A percentile compares a stretch with the other conserved stretches of the same genome.
These are phyloP conservation scores for Oreonectes daqikongensis DNA, from an alignment of 2,797 vertebrate species.

Conservation along the genomic window DNA sequence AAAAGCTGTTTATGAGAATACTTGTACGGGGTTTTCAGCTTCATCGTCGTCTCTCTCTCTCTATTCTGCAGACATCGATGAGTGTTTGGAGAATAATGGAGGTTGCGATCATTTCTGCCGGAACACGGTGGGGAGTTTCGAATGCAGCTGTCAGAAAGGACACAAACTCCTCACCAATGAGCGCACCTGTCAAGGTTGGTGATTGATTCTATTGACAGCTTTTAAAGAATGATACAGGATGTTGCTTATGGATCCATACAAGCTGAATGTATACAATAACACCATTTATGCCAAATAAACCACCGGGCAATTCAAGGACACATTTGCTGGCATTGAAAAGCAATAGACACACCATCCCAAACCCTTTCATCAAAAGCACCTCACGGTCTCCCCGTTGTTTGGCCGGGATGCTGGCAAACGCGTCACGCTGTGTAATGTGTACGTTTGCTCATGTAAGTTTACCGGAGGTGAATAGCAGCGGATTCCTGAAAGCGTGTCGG, in stretches of 20 bases:
- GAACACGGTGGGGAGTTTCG: constrained; percentile 96
- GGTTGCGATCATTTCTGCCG: constrained; percentile 96
- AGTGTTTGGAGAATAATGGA: constrained; percentile 91
- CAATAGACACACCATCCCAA: not conserved
- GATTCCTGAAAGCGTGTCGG: constrained; percentile 66
- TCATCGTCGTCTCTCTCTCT: constrained; percentile 1
- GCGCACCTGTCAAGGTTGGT: constrained; percentile 92
- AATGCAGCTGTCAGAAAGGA: constrained; percentile 96
- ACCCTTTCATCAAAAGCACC: constrained; percentile 14
- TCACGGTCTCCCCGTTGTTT: constrained; percentile 2
- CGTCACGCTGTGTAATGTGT: constrained; percentile 2
- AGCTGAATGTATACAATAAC: no score
- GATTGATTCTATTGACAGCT: constrained; percentile 56
- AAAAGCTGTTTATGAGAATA: constrained; percentile 30
- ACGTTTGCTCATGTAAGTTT: constrained; percentile 14
- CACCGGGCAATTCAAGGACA: not conserved
- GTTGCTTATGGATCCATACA: no score
- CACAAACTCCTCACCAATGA: constrained; percentile 96
- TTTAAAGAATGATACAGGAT: no score
- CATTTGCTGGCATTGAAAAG: not conserved
- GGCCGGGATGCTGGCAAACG: constrained; percentile 6
- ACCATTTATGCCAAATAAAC: not conserved
- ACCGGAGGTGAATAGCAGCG: constrained; percentile 49
- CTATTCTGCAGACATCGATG: constrained; percentile 86
- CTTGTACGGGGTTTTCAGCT: not conserved